Evolutionary conservation across 2,113 vertebrate species (phyloP), one percentile per base, ranked within the genome.

Genomic region (Entosphenus tridentatus): DNA sequence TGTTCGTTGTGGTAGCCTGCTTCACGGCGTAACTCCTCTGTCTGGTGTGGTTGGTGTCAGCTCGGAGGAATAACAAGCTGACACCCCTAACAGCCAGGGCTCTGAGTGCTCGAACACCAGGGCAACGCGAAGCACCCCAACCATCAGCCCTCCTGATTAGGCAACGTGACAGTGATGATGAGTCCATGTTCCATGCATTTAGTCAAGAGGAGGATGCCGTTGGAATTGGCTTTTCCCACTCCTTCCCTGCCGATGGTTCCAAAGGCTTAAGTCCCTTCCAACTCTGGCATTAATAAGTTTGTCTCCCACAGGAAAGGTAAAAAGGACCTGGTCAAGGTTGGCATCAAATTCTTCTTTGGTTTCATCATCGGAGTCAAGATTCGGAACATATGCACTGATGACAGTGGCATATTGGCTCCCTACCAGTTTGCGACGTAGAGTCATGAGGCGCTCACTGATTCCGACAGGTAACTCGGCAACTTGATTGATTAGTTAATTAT

Each of bases 151-250:
- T 39, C 39, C 39, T 39, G 39, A 39, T 39, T 39, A 39, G 39
- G 39, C 39, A 39, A 39, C 39, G 39, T 39, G 39, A 39, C 39
- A 39, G 59, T 65, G 62, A 9, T 65, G 62, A 18, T 11, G 10
- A 65, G 62, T 11, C 62, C 62, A 65, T 65, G 62, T 65, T 65
- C 62, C 18, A 10, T 11, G 18, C 62, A 65, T 65, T 65, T 65
- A 18, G 62, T 65, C 8, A 65, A 62, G 16, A 7, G 58, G 58
- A 62, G 58, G 58, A 62, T 7, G 58, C 58, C 58, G 16, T 62
- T 62, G 58, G 58, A 14, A 17, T 17, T 17, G 16, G 6, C 58
- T 62, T 62, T 13, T 62, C 58, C 58, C 16, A 62, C 13, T 62
- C 58, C 58, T 14, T 62, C 39, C 16, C 16, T 62, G 58, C 58